Evolutionary conservation across 1,140 invertebrate species (phyloP).

Genomic region (Maconellicoccus hirsutus): DNA sequence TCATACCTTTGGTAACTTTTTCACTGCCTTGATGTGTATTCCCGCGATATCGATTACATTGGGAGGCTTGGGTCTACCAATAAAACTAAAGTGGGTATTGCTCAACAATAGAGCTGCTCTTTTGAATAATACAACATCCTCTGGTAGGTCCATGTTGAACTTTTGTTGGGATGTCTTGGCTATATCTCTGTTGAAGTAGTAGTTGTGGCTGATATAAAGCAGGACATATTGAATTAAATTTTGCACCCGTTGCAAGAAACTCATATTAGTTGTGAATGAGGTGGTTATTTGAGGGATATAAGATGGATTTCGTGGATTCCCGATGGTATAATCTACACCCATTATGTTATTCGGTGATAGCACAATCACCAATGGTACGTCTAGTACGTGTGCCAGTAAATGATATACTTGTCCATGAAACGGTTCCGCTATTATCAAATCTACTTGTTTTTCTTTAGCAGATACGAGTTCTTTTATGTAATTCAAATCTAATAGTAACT

Average conservation of each 20-base stretch:
- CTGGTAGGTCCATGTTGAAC: neutral
- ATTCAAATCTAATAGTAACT: neutral
- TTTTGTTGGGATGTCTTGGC: neutral
- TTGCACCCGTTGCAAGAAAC: no score
- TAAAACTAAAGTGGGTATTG: conserved; percentile 16
- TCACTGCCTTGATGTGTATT: conserved; percentile 29
- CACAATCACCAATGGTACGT: neutral
- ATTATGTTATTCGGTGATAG: neutral
- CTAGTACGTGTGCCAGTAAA: neutral
- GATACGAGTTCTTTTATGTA: neutral
- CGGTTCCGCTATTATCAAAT: neutral
- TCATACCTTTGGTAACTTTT: conserved; percentile 27
- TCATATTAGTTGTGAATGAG: neutral
- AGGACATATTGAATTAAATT: neutral
- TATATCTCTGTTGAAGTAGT: neutral
- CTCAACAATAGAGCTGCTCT: neutral
- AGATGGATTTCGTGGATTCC: neutral
- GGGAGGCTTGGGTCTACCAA: conserved; percentile 30
- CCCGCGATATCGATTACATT: conserved; percentile 33
- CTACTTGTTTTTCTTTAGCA: neutral
- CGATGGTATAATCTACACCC: neutral
- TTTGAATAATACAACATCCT: neutral
- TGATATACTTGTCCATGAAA: neutral
- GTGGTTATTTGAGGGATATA: neutral
- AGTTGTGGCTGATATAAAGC: neutral